Conservation (phyloP, 2,888 invertebrate genomes). For the Cyaniris semiargus region DNA sequence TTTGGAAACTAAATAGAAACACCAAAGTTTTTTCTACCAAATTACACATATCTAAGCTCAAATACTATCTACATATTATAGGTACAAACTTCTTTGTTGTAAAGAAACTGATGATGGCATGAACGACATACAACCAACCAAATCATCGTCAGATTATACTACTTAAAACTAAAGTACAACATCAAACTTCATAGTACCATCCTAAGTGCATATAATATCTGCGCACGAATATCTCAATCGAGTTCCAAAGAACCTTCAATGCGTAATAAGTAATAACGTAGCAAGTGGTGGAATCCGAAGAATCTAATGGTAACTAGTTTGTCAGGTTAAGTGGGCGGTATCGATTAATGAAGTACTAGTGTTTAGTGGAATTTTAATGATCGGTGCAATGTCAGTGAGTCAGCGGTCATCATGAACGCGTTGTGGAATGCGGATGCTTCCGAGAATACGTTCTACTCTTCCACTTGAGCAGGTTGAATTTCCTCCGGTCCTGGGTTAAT, state of each 20-base stretch:
- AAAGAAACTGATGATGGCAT: too few relatives aligned
- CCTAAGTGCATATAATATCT: not conserved
- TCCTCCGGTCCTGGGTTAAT: too few relatives aligned
- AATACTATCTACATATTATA: too few relatives aligned
- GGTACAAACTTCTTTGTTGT: too few relatives aligned
- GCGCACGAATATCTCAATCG: not conserved
- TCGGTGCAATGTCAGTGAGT: slow-evolving; percentile 70
- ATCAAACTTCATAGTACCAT: not conserved
- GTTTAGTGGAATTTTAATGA: slow-evolving; percentile 70
- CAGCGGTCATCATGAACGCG: slow-evolving; percentile 63
- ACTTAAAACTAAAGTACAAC: too few relatives aligned
- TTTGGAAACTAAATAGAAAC: too few relatives aligned
- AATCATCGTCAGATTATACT: too few relatives aligned
- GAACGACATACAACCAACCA: too few relatives aligned
- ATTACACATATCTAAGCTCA: too few relatives aligned
- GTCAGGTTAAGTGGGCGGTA: slow-evolving; percentile 50
- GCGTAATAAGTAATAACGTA: slow-evolving; percentile 25
- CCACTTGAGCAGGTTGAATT: too few relatives aligned
- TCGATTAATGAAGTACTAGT: slow-evolving; percentile 56
- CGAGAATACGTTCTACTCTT: slow-evolving; percentile 54
- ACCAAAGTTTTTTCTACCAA: too few relatives aligned
- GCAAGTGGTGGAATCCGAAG: slow-evolving; percentile 39
- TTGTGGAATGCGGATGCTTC: slow-evolving; percentile 74
- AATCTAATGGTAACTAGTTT: slow-evolving; percentile 50
- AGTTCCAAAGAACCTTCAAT: not conserved